Evolutionary conservation across 2,113 vertebrate genomes (phyloP).

Genomic region (Neolamprologus brichardi): DNA sequence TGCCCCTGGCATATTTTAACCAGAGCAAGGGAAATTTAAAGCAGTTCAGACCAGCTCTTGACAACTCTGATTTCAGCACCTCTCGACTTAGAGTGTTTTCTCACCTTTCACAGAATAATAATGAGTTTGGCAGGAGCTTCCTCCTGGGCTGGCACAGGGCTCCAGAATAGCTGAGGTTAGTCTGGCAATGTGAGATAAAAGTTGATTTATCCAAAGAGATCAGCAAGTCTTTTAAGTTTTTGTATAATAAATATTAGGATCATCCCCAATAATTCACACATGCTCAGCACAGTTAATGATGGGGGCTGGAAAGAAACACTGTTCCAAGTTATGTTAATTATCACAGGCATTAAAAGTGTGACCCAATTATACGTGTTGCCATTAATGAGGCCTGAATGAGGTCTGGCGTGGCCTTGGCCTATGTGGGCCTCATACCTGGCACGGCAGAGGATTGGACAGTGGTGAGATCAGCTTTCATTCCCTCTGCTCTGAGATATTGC

Average conservation of each 20-base stretch:
- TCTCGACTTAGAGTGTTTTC: constrained; percentile 10
- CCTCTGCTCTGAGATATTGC: constrained; percentile 62
- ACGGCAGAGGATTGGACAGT: constrained; percentile 18
- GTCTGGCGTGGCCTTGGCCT: not conserved
- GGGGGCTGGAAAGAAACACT: not conserved
- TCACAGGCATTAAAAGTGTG: not conserved
- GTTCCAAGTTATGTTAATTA: not conserved
- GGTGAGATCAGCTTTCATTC: constrained; percentile 35
- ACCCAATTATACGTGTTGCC: constrained; percentile 28
- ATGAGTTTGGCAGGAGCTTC: constrained; percentile 24
- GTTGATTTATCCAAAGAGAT: not conserved
- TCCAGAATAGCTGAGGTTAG: not conserved
- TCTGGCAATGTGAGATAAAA: not conserved
- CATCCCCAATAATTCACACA: not conserved
- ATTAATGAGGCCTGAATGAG: constrained; percentile 40
- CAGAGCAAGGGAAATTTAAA: not conserved
- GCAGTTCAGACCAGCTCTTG: not conserved
- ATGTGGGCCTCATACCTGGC: constrained; percentile 29
- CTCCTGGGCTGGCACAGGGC: not conserved
- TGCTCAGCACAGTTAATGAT: not conserved
- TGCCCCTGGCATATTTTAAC: not conserved
- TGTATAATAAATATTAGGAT: not conserved
- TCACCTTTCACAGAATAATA: constrained; percentile 36
- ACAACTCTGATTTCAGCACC: constrained; percentile 1
- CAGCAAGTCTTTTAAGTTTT: not conserved